These are phyloP conservation scores for Tamandua tetradactyla DNA, from an alignment of 2,797 vertebrate species.

Conservation along the genomic window DNA sequence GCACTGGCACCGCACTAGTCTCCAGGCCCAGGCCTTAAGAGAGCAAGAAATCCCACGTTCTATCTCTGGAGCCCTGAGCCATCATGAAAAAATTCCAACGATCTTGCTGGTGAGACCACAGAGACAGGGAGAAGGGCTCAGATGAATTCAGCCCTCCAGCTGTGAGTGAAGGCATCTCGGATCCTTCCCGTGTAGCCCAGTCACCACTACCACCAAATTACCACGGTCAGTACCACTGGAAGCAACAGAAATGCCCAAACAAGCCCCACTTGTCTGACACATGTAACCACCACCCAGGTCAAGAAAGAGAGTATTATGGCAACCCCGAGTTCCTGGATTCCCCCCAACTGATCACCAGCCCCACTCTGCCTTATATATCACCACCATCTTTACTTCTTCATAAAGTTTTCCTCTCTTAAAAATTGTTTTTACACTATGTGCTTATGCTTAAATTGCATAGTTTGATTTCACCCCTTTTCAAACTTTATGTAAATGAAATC, in stretches of 20 bases:
- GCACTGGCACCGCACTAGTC: rapidly evolving
- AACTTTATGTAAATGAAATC: too few species aligned
- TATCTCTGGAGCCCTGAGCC: not conserved
- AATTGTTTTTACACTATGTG: not conserved
- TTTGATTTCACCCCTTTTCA: not conserved
- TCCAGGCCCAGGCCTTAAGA: not conserved
- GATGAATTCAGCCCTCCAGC: not conserved
- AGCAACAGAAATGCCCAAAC: not conserved
- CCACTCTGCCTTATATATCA: not conserved
- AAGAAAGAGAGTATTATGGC: not conserved
- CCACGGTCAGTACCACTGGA: not conserved
- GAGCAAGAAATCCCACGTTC: not conserved
- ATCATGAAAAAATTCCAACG: too few species aligned
- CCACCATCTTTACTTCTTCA: not conserved
- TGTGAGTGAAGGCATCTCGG: not conserved
- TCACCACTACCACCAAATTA: not conserved
- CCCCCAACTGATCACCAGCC: too few species aligned
- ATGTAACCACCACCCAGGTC: not conserved
- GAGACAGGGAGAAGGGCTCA: not conserved
- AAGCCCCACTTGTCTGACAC: not conserved
- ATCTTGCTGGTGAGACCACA: too few species aligned
- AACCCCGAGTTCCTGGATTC: rapidly evolving
- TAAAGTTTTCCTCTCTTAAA: not conserved
- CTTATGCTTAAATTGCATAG: not conserved
- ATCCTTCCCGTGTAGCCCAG: not conserved